Evolutionary conservation across 2,797 vertebrate genomes (phyloP).

Genomic region (Pogoniulus pusillus): DNA sequence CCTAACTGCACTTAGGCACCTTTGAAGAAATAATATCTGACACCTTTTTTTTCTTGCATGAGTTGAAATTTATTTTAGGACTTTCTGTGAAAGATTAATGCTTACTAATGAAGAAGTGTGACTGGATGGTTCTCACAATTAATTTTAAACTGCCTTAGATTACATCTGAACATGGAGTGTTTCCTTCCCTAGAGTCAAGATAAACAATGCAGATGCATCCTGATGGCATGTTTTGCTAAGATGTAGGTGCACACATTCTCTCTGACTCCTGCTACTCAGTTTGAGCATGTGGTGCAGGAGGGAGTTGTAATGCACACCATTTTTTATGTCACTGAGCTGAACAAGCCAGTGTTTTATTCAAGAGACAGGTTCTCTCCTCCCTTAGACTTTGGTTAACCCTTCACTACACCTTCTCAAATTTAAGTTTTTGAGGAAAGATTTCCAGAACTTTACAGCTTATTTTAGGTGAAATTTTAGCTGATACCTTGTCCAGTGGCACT

Average conservation of each 20-base stretch:
- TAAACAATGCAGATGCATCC: neutral
- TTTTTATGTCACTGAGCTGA: neutral
- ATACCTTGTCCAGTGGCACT: neutral
- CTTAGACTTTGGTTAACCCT: neutral
- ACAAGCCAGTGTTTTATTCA: neutral
- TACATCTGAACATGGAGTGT: neutral
- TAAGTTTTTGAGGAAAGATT: neutral
- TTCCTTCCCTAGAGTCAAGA: neutral
- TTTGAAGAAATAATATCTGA: neutral
- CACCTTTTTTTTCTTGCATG: neutral
- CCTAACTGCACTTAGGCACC: neutral
- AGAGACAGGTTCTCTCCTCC: neutral
- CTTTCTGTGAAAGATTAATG: neutral
- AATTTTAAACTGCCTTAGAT: neutral
- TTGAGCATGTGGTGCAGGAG: neutral
- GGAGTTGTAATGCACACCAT: neutral
- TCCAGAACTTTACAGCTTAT: neutral
- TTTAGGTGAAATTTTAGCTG: neutral
- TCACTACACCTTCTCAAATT: neutral
- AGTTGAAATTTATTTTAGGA: neutral
- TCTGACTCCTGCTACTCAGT: neutral
- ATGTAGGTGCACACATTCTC: neutral
- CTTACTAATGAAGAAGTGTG: neutral
- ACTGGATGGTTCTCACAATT: neutral
- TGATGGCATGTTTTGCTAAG: neutral